Evolutionary conservation across 2,888 invertebrate genomes (phyloP).

Genomic region (Diabrotica balteata): DNA sequence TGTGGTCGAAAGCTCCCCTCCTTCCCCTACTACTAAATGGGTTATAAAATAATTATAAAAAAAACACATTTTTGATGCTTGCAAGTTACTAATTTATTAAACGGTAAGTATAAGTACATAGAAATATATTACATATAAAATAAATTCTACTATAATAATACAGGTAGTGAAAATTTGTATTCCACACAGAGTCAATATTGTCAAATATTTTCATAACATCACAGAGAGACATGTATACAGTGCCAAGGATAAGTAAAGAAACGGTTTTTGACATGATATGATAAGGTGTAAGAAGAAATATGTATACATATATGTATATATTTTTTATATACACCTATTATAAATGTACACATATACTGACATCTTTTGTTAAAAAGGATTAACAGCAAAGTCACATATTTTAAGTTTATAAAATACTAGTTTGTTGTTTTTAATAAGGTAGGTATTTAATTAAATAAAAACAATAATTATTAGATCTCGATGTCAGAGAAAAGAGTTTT

Average conservation of each 20-base stretch:
- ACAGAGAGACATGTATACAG: conserved; percentile 45
- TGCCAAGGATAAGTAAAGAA: conserved; percentile 20
- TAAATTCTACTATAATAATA: conserved; percentile 42
- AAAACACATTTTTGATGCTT: conserved; percentile 40
- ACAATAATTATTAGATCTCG: too few species aligned
- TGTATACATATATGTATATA: too few species aligned
- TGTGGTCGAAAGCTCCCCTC: too few species aligned
- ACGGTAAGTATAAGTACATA: conserved; percentile 52
- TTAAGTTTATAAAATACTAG: too few species aligned
- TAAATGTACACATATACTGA: too few species aligned
- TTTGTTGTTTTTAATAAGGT: too few species aligned
- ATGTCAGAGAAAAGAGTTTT: too few species aligned
- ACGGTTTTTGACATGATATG: conserved; percentile 1
- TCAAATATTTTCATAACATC: conserved; percentile 53
- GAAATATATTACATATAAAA: conserved; percentile 56
- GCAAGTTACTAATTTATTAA: conserved; percentile 52
- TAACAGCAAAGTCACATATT: conserved; percentile 3
- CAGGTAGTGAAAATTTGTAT: conserved; percentile 39
- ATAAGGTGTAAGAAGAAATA: neutral
- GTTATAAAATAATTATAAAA: too few species aligned
- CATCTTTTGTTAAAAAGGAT: too few species aligned
- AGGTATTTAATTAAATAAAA: too few species aligned
- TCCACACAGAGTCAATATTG: conserved; percentile 48
- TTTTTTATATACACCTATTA: too few species aligned
- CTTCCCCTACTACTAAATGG: too few species aligned